Base-by-base conservation (phyloP, 2,113 vertebrate species). In the Lepidothrix coronata region DNA sequence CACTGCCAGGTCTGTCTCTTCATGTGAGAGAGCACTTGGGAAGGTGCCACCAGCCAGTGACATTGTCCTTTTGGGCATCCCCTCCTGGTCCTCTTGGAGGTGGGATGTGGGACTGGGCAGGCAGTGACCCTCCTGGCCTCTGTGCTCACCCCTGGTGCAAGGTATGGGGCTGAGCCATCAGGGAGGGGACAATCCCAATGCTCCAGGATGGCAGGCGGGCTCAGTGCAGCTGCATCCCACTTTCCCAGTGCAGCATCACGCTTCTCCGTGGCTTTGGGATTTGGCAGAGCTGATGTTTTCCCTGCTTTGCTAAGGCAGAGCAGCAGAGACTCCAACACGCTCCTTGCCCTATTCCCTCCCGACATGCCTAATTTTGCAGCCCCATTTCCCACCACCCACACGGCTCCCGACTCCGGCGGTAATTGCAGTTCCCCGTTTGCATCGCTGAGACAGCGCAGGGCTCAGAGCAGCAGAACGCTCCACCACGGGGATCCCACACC, bases 211-310 rank as follows among this genome's bases (percentile, higher is more conserved):
- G 24, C 75, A 61, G 66, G 14, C 0, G 3, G 68, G 61, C 66
- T 58, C 43, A 3, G 75, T 2, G 1, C 58, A 37, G 37, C 87
- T 46, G 7, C n/a, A 31, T n/a, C 63, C 58, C 3, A 0, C 46
- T 58, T 52, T 22, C 51, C 65, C 1, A 0, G 22, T 2, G 8
- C 8, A 2, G 27, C 35, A 33, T 27, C 18, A 0, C 0, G 0
- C 48, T 49, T 52, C 44, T 35, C 30, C 4, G 0, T 22, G 30
- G 51, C 33, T 52, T 16, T 54, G 75, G 51, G 66, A 65, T 48
- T 67, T 59, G 41, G 37, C 43, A 51, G 59, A 0, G 0, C 37
- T 59, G 41, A 35, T 22, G 41, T 41, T 61, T 77, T 78, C 31
- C 22, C n/a, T 63, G 57, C 35, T 35, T 16, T 57, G 77, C 74